A percentile compares a stretch with the other conserved stretches of the same genome.
phyloP scores from a whole-genome alignment of 1,140 invertebrate genomes.

The Brachionus paranguensis region DNA sequence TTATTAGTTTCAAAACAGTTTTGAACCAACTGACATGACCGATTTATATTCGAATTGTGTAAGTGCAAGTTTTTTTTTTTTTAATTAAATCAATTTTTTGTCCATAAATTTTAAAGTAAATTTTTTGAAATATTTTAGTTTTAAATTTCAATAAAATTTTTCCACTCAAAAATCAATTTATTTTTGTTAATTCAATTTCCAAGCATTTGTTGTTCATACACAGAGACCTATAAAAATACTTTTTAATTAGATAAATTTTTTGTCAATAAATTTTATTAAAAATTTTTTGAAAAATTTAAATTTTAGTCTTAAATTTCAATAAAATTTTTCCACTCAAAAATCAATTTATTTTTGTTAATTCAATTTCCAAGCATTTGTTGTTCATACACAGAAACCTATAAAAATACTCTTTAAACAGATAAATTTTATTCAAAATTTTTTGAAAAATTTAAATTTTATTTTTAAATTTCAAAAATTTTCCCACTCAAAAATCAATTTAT shows the following conservation, averaged over 20 bases:
- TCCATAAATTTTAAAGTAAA: no score
- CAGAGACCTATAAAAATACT: no score
- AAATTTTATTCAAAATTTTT: no score
- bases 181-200: not conserved
- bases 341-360: not conserved
- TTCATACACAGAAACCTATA: no score
- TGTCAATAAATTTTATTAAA: no score
- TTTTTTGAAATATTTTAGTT: not conserved
- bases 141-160: not conserved
- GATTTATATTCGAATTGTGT: not conserved
- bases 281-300: not conserved
- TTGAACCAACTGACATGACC: not conserved
- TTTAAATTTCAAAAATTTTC: not conserved
- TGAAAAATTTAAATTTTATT: not conserved
- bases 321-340: not conserved
- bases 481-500: not conserved
- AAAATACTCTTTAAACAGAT: no score
- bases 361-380: not conserved
- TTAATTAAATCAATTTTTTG: no score
- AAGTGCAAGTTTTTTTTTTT: no score
- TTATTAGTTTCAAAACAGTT: conserved; percentile 1
- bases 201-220: no score
- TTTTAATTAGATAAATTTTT: no score
- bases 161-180: not conserved
- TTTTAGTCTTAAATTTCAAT: not conserved